Conservation (phyloP, 2,888 invertebrate genomes). For the Aphodius granarius region DNA sequence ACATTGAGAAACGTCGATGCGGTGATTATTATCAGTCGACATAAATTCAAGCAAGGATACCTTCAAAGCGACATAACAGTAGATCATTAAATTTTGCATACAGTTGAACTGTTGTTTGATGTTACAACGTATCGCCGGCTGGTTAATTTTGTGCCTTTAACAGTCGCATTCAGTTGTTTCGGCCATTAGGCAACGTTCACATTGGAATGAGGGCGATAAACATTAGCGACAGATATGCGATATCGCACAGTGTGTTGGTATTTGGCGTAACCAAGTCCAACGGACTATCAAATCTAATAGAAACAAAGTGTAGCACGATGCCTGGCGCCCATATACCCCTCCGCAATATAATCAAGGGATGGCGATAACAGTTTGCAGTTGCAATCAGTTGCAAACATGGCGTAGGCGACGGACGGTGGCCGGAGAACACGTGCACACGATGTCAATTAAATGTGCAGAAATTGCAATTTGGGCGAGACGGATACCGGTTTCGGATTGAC, state of each 20-base stretch:
- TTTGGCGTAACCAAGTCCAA: background rate
- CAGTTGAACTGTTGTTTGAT: background rate
- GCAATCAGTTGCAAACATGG: background rate
- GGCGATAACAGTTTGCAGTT: background rate
- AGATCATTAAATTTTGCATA: background rate
- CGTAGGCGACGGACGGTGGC: no score
- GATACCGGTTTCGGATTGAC: background rate
- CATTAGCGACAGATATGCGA: background rate
- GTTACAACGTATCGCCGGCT: background rate
- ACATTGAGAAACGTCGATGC: no score
- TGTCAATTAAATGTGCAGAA: background rate
- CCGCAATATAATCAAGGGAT: background rate
- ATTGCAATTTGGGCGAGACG: background rate
- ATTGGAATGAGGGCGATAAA: background rate
- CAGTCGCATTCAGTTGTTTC: background rate
- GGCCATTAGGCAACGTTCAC: background rate
- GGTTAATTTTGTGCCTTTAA: background rate
- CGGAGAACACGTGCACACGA: background rate
- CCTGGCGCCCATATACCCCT: background rate
- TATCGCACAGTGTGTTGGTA: background rate
- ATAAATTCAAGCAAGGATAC: background rate
- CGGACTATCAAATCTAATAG: background rate
- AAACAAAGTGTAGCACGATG: background rate
- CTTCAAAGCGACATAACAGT: background rate
- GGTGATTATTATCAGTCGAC: background rate